Evolutionary conservation across 2,797 vertebrate genomes (phyloP), one percentile per base, ranked within the genome.

Genomic region (Microhierax caerulescens): DNA sequence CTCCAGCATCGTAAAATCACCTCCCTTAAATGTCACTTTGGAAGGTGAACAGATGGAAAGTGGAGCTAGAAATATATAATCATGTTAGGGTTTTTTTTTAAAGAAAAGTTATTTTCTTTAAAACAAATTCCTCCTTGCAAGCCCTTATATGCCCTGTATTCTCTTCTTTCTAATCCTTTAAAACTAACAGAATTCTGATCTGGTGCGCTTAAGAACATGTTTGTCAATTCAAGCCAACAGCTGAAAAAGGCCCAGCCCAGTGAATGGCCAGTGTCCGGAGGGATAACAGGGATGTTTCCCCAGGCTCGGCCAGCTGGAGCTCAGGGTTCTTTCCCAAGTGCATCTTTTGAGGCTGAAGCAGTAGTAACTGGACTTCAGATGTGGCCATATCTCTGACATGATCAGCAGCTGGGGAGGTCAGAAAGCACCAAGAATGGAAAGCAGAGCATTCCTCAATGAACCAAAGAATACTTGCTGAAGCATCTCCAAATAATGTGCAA

Each of bases 41-140:
- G 93, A 95, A 96, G 95, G 93, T 95, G 96, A 97, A 93, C 95
- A 97, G 96, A 97, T 96, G 96, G 95, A 83, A 97, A 96, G 74
- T 74, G n/a, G 69, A 96, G 81, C 41, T 89, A 57, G 90, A 93
- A 95, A 94, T 79, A 86, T 10, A 76, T 56, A 90, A 92, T 73
- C 50, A n/a, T 3, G 9, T 74, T 90, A 65, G 28, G 30, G 28
- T 25, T 36, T 95, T 61, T 48, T 76, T 81, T 68, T 25, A 63
- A 88, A 87, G 74, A 53, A 28, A 21, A 43, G 2, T 34, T 1
- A 37, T 1, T 9, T 67, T 41, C 48, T 32, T 2, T 1, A 9
- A 48, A 13, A 12, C 50, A 64, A 23, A 1, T 27, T 51, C 15
- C 63, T 86, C 43, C 32, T 85, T 67, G 25, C 67, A 75, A 92